Evolutionary conservation across 1,140 invertebrate species (phyloP), one percentile per base, ranked within the genome.

Genomic region (Macrobrachium rosenbergii): DNA sequence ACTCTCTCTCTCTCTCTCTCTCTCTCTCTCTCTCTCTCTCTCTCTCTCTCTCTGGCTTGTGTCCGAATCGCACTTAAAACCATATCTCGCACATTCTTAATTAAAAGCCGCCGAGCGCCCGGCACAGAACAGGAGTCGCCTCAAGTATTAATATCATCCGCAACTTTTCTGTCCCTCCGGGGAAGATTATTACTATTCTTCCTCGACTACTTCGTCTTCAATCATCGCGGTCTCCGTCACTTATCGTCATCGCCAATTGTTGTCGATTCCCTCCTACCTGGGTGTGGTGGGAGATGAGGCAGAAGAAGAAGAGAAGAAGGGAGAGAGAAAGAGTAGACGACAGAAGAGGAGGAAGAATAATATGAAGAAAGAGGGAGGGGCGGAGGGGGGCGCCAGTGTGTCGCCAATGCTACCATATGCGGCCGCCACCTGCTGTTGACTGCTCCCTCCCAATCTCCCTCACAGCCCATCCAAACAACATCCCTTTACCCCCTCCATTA

Each of bases 321-420:
- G 73, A n/a, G 73, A 52, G 17, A 52, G 73, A 10, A 23, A n/a
- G 43, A 21, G 21, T n/a, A n/a, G n/a, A n/a, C n/a, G n/a, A n/a
- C n/a, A n/a, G n/a, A n/a, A n/a, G 73, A 52, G 37, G 43, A 11
- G 12, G 73, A 52, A 58, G 73, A 76, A 8, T 11, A 76, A 76
- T 76, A 76, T 45, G 43, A 10, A 58, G 19, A 28, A 52, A n/a
- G 43, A 21, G 21, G 43, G 37, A 23, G 23, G 75, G 73, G 37
- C 17, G 37, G 75, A 77, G 75, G 75, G 75, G 75, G 75, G 75
- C 59, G 75, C 37, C n/a, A 77, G 59, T n/a, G 75, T 77, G 75
- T 75, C 14, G 59, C 12, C 16, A 77, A 12, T 23, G 59, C 43
- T 23, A 77, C 12, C 45, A 77, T 19, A n/a, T 23, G 52, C 72